Evolutionary conservation across 2,888 invertebrate species (phyloP).

Genomic region (Sicus ferrugineus): DNA sequence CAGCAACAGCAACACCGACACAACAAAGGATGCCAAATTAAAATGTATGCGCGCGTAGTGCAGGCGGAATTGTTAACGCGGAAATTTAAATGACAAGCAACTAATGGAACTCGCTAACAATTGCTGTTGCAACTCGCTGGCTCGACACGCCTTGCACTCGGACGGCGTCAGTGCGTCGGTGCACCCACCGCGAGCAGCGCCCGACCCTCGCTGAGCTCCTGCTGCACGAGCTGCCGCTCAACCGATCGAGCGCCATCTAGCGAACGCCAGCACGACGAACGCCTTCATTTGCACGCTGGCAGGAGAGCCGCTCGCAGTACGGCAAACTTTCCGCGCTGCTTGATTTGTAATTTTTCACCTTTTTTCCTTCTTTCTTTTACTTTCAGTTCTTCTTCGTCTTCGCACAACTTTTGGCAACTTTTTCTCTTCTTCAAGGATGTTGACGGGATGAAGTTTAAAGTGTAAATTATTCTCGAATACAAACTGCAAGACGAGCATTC

Average conservation of each 20-base stretch:
- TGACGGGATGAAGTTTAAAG: neutral
- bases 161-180: neutral
- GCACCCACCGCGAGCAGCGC: neutral
- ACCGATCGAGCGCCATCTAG: neutral
- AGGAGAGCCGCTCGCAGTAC: constrained; percentile 6
- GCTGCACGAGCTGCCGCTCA: neutral
- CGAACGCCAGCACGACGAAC: constrained; percentile 3
- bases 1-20: no score
- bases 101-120: constrained; percentile 28
- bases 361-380: neutral
- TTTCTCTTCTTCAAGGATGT: neutral
- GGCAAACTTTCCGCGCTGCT: constrained; percentile 19
- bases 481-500: neutral
- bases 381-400: neutral
- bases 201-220: neutral
- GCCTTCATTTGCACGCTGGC: constrained; percentile 23
- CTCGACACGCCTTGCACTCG: neutral
- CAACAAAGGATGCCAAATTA: neutral
- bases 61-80: neutral
- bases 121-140: constrained; percentile 24
- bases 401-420: neutral
- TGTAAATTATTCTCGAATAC: neutral
- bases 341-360: constrained; percentile 17
- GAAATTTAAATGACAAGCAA: constrained; percentile 33
- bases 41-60: neutral